Conservation (phyloP, 1,140 invertebrate genomes). For the Magallana gigas region DNA sequence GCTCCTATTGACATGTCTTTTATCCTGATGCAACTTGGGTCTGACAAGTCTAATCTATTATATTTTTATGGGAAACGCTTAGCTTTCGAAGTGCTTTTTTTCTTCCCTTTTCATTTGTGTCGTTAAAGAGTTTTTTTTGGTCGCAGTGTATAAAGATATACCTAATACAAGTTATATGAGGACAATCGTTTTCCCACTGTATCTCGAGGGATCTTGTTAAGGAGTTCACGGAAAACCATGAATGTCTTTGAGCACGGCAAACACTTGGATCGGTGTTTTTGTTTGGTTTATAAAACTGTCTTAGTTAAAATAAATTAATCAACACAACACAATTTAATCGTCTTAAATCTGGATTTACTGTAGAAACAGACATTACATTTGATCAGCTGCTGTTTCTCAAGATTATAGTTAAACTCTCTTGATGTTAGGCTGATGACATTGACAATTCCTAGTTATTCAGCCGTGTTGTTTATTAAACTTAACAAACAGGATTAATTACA, state of each 20-base stretch:
- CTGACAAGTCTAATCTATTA: conserved; percentile 1
- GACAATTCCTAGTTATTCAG: neutral
- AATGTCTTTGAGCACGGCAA: too few species aligned
- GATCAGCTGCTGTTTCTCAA: neutral
- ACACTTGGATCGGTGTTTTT: too few species aligned
- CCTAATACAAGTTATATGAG: neutral
- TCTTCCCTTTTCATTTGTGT: neutral
- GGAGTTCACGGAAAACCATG: too few species aligned
- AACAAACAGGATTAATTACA: conserved; percentile 11
- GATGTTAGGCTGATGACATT: neutral
- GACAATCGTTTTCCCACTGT: neutral
- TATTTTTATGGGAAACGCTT: neutral
- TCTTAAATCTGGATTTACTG: neutral
- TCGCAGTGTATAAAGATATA: neutral
- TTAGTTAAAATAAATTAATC: too few species aligned
- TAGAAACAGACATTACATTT: neutral
- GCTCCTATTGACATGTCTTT: conserved; percentile 1
- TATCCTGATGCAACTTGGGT: neutral
- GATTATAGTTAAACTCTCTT: too few species aligned
- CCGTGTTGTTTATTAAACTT: conserved; percentile 8
- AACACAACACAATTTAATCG: too few species aligned
- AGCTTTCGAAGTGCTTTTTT: neutral
- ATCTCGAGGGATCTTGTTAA: neutral
- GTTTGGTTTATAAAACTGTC: too few species aligned
- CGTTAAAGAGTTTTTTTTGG: neutral